Conservation (phyloP, 2,888 invertebrate genomes). For the Drosophila mulleri region DNA sequence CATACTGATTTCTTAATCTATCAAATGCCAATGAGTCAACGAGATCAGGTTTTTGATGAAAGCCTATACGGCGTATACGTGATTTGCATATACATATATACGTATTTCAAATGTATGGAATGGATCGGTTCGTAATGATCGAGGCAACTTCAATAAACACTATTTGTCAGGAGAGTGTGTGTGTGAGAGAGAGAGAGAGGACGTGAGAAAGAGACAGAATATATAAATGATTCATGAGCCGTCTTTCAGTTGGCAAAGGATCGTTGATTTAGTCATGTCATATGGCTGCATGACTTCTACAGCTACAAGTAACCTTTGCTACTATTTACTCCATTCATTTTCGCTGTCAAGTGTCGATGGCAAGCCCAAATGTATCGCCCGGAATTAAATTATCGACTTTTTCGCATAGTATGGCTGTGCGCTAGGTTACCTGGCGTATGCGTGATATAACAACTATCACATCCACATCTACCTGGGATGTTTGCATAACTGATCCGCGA, state of each 20-base stretch:
- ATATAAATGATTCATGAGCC: not conserved
- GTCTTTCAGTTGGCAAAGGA: not conserved
- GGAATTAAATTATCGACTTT: not conserved
- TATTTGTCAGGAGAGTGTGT: not conserved
- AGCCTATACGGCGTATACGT: slow-evolving; percentile 1
- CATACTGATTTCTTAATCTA: not conserved
- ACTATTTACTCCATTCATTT: not conserved
- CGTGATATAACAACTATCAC: slow-evolving; percentile 30
- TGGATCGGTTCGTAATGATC: not conserved
- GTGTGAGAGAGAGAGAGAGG: not conserved
- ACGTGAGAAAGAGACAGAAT: too few species aligned
- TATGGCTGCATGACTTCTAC: not conserved
- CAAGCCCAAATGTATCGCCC: not conserved
- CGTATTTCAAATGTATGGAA: not conserved
- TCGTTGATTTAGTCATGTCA: not conserved
- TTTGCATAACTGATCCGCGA: not conserved
- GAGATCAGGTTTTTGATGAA: not conserved
- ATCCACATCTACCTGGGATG: not conserved
- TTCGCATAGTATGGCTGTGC: not conserved
- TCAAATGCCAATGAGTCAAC: not conserved
- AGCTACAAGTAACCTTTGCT: not conserved
- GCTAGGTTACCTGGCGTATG: slow-evolving; percentile 32
- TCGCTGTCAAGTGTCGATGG: not conserved
- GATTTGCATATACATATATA: not conserved
- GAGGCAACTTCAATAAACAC: not conserved